Evolutionary conservation across 2,888 invertebrate genomes (phyloP), one percentile per base, ranked within the genome.

Genomic region (Ommatoiulus sabulosus): DNA sequence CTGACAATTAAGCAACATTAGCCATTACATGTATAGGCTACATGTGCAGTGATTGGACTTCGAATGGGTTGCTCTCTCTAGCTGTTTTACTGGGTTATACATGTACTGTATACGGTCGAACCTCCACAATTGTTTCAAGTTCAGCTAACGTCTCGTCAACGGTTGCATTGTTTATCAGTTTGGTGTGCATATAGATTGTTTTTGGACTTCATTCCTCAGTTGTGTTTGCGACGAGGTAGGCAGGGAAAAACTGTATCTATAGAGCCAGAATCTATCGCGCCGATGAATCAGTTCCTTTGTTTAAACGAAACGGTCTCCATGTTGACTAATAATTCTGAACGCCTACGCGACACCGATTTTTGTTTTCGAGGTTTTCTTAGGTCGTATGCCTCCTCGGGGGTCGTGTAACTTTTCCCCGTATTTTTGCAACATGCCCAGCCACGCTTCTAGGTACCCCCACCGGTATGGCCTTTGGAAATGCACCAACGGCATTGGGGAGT

Each of bases 341-440:
- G 57, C 57, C 57, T 12, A 57, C 57, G 57, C 57, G 57, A 57
- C 57, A 57, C 57, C n/a, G 35, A n/a, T 57, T 57, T n/a, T 57
- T 57, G 57, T 57, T 57, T 57, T 57, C n/a, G 10, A 8, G 57
- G 57, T n/a, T n/a, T n/a, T 57, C 57, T 57, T n/a, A 57, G 57
- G 57, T 57, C 57, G 57, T 57, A n/a, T n/a, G 57, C 57, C 57
- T 57, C 57, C n/a, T 57, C n/a, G 57, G 57, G 46, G 57, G 57
- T 57, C 57, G 7, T 57, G 57, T 57, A 57, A 57, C 57, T 57
- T 57, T 57, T 57, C n/a, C 57, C 17, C 52, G 57, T 57, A n/a
- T n/a, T 3, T n/a, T 4, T 57, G 57, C 57, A n/a, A 17, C 57
- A n/a, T 57, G 57, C 57, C 57, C 7, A 17, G 57, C 12, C 35